Evolutionary conservation across 2,797 vertebrate species (phyloP).

Genomic region (Rhinella marina): DNA sequence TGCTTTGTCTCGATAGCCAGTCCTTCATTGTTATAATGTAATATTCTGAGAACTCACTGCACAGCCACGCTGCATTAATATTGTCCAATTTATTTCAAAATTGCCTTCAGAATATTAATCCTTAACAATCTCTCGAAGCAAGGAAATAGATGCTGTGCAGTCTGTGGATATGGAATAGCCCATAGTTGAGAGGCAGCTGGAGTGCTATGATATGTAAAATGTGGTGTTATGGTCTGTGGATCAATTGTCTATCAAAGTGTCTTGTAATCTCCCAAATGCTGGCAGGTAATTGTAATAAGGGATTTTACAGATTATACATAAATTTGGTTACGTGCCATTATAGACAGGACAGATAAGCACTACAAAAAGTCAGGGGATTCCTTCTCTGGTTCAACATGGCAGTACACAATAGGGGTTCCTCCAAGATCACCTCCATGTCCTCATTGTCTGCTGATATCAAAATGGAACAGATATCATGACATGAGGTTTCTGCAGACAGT

Average conservation of each 20-base stretch:
- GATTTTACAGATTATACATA: constrained; percentile 9
- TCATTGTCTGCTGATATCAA: background rate
- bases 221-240: constrained; percentile 10
- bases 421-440: background rate
- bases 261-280: background rate
- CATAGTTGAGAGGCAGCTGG: background rate
- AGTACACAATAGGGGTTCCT: background rate
- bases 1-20: constrained; percentile 57
- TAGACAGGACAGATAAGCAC: background rate
- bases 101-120: constrained; percentile 55
- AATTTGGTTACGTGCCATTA: background rate
- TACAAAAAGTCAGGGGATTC: background rate
- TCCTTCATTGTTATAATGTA: constrained; percentile 61
- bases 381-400: background rate
- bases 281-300: constrained; percentile 1
- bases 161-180: background rate
- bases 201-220: constrained; percentile 22
- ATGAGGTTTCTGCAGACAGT: background rate
- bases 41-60: constrained; percentile 47
- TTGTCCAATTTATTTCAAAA: constrained; percentile 52
- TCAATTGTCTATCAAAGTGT: background rate
- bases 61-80: constrained; percentile 49
- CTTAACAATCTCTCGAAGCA: constrained; percentile 30
- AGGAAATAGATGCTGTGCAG: constrained; percentile 32
- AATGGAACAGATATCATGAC: background rate